phyloP scores from a whole-genome alignment of 2,113 vertebrate species.

The Ceyx cyanopectus region DNA sequence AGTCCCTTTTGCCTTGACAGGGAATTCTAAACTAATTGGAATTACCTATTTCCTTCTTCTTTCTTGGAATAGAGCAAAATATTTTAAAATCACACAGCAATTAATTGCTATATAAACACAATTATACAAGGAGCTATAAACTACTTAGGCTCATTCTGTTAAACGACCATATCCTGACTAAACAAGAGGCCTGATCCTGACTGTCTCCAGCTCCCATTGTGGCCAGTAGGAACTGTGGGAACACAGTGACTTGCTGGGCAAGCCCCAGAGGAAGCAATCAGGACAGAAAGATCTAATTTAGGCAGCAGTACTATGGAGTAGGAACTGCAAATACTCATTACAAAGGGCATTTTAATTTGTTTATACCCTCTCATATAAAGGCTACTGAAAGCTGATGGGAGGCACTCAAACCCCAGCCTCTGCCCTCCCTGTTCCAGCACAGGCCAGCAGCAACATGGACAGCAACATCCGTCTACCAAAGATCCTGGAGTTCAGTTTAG shows the following conservation, averaged over 20 bases:
- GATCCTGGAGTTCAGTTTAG: background rate
- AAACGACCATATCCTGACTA: background rate
- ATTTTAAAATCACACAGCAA: background rate
- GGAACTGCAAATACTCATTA: background rate
- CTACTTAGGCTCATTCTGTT: background rate
- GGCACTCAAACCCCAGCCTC: background rate
- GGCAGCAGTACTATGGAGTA: background rate
- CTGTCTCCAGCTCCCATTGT: background rate
- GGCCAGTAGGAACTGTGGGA: background rate
- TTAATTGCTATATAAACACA: slow-evolving; percentile 40
- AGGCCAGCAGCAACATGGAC: background rate
- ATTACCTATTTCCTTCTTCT: background rate
- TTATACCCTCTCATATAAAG: background rate
- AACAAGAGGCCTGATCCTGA: background rate
- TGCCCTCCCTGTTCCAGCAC: background rate
- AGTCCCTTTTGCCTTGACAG: background rate
- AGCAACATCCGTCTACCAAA: background rate
- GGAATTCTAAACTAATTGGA: slow-evolving; percentile 9
- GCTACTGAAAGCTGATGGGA: background rate
- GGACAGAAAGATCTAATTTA: slow-evolving; percentile 2
- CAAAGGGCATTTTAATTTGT: slow-evolving; percentile 8
- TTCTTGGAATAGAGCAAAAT: background rate
- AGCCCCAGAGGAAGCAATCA: slow-evolving; percentile 9
- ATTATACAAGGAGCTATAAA: slow-evolving; percentile 14
- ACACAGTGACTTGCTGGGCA: background rate